phyloP scores from a whole-genome alignment of 2,797 vertebrate species.

The Adrianichthys oophorus region DNA sequence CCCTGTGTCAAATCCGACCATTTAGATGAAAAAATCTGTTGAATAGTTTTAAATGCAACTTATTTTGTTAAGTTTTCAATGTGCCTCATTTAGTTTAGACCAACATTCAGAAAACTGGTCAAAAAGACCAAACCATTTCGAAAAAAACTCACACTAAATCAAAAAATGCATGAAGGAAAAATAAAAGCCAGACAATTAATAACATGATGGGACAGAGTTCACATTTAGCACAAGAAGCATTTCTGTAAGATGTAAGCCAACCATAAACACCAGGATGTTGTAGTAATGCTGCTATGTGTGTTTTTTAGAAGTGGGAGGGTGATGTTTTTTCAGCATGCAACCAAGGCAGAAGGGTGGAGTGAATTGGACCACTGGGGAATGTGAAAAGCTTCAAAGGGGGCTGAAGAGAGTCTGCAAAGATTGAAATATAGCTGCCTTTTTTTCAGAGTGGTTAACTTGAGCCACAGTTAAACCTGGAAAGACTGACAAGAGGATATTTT shows the following conservation, averaged over 20 bases:
- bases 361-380: conserved; percentile 53
- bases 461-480: background rate
- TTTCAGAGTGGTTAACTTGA: background rate
- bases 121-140: background rate
- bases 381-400: conserved; percentile 58
- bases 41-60: conserved; percentile 20
- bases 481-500: conserved; percentile 3
- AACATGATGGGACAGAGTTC: background rate
- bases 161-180: background rate
- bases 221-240: conserved; percentile 5
- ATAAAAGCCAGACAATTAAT: background rate
- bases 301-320: conserved; percentile 34
- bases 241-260: conserved; percentile 27
- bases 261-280: conserved; percentile 40
- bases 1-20: conserved; percentile 42
- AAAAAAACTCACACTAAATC: conserved; percentile 4
- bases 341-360: conserved; percentile 64
- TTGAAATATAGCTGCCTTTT: conserved; percentile 32
- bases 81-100: conserved; percentile 25
- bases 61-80: conserved; percentile 27
- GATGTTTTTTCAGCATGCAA: conserved; percentile 61
- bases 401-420: conserved; percentile 36
- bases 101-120: conserved; percentile 10
- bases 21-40: conserved; percentile 25
- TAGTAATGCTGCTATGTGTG: conserved; percentile 35